These are phyloP conservation scores for Eubucco bourcierii DNA, from an alignment of 2,113 vertebrate genomes.

Conservation along the genomic window DNA sequence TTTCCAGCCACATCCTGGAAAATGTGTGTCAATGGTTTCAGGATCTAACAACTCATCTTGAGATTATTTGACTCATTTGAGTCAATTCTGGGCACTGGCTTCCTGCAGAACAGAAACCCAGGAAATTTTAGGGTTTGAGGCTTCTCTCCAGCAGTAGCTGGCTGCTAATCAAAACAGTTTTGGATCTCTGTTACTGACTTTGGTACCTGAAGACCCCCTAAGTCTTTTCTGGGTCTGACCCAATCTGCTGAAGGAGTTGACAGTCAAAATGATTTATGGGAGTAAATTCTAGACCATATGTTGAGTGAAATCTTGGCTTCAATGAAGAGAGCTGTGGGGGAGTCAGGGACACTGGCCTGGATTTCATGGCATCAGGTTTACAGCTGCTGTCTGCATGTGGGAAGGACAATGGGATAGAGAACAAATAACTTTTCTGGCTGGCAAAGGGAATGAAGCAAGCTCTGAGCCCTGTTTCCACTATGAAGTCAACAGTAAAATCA, in stretches of 20 bases:
- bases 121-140: neutral
- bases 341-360: neutral
- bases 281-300: constrained; percentile 17
- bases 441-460: neutral
- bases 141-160: neutral
- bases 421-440: neutral
- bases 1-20: neutral
- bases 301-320: constrained; percentile 5
- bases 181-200: neutral
- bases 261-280: constrained; percentile 43
- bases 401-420: neutral
- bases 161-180: neutral
- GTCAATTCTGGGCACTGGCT: neutral
- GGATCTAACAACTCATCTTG: neutral
- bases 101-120: fast-evolving
- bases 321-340: neutral
- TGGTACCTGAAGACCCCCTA: constrained; percentile 25
- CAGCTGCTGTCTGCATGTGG: constrained; percentile 1
- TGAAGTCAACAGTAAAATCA: neutral
- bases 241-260: constrained; percentile 27
- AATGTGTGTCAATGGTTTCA: neutral
- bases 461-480: neutral
- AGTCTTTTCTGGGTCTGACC: neutral
- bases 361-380: constrained; percentile 1
- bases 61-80: fast-evolving